Evolutionary conservation across 2,113 vertebrate species (phyloP), one percentile per base, ranked within the genome.

Genomic region (Pionites leucogaster): DNA sequence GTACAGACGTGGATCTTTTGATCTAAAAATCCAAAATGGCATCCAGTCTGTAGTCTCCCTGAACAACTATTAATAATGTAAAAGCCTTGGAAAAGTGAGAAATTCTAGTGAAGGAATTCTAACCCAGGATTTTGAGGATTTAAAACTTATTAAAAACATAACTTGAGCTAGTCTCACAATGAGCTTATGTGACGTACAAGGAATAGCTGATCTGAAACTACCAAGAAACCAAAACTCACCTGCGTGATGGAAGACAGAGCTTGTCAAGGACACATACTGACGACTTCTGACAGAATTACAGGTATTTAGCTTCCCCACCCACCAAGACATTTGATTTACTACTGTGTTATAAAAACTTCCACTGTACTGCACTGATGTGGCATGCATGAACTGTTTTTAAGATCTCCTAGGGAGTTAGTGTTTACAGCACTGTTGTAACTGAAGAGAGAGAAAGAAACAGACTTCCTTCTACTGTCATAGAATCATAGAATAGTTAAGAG

Each of bases 241-340:
- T 10, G 63, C 44, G 28, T 68, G 71, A n/a, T 42, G 83, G 86
- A 47, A 95, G 71, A 55, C 52, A 53, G 71, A 2, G 23, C 55
- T 33, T 42, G 64, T 35, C 94, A 92, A 91, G 86, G 91, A 75
- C 60, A 53, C 19, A 7, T 31, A 82, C 37, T 70, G 90, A 82
- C 75, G 82, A 69, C 24, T 90, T 41, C 94, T 82, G 83, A 86
- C 76, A 82, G 83, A 88, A 77, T 86, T 57, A 63, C 82, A 86
- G 74, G 59, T 85, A 79, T 86, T 80, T 47, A 90, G 86, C 81
- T 92, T 65, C 35, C 24, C 62, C 68, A 46, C 76, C 72, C 64
- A 33, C 69, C 76, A 65, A 77, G 72, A 83, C 60, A 77, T 18
- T 50, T 78, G 91, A 88, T 89, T 95, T 92, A 91, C 77, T 74